Conservation (phyloP, 2,888 invertebrate genomes). For the Euplexia lucipara region DNA sequence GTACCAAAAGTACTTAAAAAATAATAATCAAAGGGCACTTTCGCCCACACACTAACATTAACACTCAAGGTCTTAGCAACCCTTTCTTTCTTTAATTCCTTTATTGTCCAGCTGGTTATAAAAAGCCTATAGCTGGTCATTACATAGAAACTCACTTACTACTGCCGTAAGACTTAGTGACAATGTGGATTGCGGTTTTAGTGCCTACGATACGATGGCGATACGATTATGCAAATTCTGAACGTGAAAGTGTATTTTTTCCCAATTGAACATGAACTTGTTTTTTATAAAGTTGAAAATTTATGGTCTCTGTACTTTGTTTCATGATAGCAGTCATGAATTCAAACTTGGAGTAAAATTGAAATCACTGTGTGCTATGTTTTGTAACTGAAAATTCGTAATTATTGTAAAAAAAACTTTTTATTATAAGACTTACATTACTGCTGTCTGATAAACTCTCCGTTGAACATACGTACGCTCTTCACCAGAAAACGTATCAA, state of each 20-base stretch:
- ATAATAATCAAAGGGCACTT: slow-evolving; percentile 22
- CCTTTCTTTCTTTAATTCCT: slow-evolving; percentile 65
- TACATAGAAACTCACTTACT: slow-evolving; percentile 77
- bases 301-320: too few species aligned
- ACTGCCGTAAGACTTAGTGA: slow-evolving; percentile 52
- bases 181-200: slow-evolving; percentile 34
- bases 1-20: slow-evolving; percentile 20
- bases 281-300: too few species aligned
- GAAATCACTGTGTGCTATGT: too few species aligned
- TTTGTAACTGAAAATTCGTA: too few species aligned
- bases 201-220: slow-evolving; percentile 35
- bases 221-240: slow-evolving; percentile 29
- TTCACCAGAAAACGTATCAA: not conserved
- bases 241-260: not conserved
- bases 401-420: too few species aligned
- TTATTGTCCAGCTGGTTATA: slow-evolving; percentile 71
- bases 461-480: too few species aligned
- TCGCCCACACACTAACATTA: slow-evolving; percentile 16
- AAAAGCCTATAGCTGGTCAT: slow-evolving; percentile 70
- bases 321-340: too few species aligned
- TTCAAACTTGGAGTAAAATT: too few species aligned
- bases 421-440: too few species aligned
- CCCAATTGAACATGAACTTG: too few species aligned
- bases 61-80: slow-evolving; percentile 56
- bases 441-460: too few species aligned